Conservation (phyloP, 2,888 invertebrate genomes). For the Pseudanteris insignis region DNA sequence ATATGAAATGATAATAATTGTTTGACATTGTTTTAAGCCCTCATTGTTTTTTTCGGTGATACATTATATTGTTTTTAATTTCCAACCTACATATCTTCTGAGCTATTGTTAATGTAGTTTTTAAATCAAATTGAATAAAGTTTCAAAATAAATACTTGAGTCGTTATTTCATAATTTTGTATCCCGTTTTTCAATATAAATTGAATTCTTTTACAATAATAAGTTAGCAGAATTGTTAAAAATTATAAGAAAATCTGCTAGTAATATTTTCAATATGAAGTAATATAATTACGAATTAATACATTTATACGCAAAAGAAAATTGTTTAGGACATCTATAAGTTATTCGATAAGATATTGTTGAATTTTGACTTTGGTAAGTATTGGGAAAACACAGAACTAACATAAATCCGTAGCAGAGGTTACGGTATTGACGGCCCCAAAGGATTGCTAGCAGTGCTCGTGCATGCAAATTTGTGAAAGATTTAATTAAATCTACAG, state of each 20-base stretch:
- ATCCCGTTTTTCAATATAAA: no score
- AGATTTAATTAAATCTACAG: constrained; percentile 64
- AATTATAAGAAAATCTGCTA: no score
- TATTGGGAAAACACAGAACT: constrained; percentile 22
- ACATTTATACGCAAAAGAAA: no score
- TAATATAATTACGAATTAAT: no score
- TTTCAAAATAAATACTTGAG: constrained; percentile 48
- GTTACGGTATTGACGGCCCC: constrained; percentile 50
- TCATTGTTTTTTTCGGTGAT: constrained; percentile 27
- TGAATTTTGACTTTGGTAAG: no score
- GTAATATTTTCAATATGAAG: no score
- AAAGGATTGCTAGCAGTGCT: constrained; percentile 54
- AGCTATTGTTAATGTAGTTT: constrained; percentile 65
- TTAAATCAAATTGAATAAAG: constrained; percentile 65
- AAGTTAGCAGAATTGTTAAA: no score
- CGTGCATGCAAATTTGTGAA: constrained; percentile 61
- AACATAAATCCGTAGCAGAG: constrained; percentile 59
- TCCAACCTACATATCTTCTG: constrained; percentile 64
- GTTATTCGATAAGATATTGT: background rate
- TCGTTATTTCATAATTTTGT: no score
- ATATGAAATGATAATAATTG: no score
- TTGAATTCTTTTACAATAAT: no score
- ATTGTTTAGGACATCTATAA: no score
- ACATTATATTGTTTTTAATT: constrained; percentile 49
- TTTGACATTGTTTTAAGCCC: no score